Conservation (phyloP, 2,797 vertebrate genomes). For the Artibeus lituratus region DNA sequence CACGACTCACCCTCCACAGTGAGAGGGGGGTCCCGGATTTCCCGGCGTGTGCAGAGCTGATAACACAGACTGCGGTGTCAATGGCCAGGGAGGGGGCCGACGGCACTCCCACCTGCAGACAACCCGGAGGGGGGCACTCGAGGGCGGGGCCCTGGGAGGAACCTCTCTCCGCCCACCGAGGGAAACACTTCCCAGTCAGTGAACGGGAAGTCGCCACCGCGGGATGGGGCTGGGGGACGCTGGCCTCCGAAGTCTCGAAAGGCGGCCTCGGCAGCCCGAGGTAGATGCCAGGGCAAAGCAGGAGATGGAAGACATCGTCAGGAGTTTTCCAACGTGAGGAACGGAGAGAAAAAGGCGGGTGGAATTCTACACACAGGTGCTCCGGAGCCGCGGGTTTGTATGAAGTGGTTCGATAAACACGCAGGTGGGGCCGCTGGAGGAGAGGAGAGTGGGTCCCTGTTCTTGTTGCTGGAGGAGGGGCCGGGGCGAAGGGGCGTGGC, state of each 20-base stretch:
- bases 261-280: neutral
- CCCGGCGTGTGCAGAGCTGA: neutral
- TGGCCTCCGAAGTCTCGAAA: neutral
- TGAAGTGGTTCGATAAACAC: neutral
- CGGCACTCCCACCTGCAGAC: neutral
- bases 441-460: neutral
- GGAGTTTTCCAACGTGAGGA: neutral
- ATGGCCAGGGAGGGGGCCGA: neutral
- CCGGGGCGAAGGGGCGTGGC: neutral
- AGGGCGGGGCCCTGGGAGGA: neutral
- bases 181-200: too few relatives aligned
- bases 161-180: neutral
- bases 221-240: accelerated
- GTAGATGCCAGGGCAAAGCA: neutral
- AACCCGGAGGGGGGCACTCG: neutral
- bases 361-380: neutral
- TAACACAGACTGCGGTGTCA: neutral
- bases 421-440: neutral
- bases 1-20: neutral
- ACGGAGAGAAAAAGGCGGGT: too few relatives aligned
- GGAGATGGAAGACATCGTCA: neutral
- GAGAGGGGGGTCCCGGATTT: neutral
- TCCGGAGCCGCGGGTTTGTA: neutral
- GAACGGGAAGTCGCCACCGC: too few relatives aligned
- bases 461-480: too few relatives aligned